These are phyloP conservation scores for Catharus fuscescens DNA, from an alignment of 2,113 vertebrate genomes.

Conservation along the genomic window DNA sequence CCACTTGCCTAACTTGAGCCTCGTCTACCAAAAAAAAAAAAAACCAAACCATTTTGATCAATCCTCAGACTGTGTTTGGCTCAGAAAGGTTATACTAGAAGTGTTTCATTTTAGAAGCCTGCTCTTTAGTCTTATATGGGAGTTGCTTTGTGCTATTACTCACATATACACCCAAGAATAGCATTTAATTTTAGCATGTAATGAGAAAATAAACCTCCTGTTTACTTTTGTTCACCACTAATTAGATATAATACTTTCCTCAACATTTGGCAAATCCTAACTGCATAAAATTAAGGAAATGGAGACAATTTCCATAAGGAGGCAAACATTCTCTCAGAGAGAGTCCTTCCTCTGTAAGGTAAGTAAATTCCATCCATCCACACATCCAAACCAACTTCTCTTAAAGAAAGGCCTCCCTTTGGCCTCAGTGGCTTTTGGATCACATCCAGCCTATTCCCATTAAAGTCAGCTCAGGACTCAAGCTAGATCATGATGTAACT, in stretches of 20 bases:
- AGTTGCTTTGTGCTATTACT: not conserved
- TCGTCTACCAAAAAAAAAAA: not conserved
- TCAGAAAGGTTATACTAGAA: not conserved
- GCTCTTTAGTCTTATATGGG: not conserved
- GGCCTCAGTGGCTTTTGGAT: conserved; percentile 32
- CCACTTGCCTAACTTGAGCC: not conserved
- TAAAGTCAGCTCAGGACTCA: conserved; percentile 47
- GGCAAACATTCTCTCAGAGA: not conserved
- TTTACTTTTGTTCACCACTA: conserved; percentile 61
- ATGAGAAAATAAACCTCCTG: conserved; percentile 36
- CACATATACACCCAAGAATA: not conserved
- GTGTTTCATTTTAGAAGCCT: not conserved
- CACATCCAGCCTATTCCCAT: conserved; percentile 8
- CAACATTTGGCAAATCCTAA: conserved; percentile 52
- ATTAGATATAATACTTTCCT: conserved; percentile 49
- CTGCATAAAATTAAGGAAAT: conserved; percentile 62
- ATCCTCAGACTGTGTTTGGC: not conserved
- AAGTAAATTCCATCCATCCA: conserved; percentile 16
- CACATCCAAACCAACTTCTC: not conserved
- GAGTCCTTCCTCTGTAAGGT: not conserved
- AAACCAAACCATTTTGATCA: not conserved
- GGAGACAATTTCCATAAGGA: conserved; percentile 21
- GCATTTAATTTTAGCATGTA: conserved; percentile 6
- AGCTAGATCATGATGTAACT: conserved; percentile 54
- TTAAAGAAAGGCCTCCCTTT: not conserved